phyloP scores from a whole-genome alignment of 2,888 invertebrate genomes.

The Lottia scabra region DNA sequence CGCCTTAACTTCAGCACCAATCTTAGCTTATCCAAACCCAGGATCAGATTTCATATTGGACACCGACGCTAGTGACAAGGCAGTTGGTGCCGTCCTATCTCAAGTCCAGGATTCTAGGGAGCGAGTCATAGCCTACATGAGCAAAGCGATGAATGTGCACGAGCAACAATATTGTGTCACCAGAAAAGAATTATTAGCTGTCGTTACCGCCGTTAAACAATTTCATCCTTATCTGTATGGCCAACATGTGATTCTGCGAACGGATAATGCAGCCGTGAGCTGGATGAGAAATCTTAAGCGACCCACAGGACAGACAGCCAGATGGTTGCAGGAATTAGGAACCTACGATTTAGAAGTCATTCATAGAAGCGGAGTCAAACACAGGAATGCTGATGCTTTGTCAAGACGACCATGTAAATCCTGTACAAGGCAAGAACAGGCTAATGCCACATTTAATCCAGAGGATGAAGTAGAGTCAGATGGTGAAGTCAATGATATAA shows the following conservation, averaged over 20 bases:
- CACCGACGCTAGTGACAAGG: not conserved
- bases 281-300: not conserved
- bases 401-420: not conserved
- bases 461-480: too few relatives aligned
- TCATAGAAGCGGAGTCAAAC: too few relatives aligned
- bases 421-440: not conserved
- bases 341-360: not conserved
- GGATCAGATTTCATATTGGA: not conserved
- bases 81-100: not conserved
- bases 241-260: not conserved
- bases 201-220: not conserved
- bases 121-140: conserved; percentile 13
- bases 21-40: not conserved
- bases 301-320: not conserved
- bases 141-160: conserved; percentile 10
- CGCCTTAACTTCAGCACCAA: not conserved
- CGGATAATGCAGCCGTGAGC: not conserved
- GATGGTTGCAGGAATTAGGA: not conserved
- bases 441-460: not conserved
- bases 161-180: not conserved
- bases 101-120: not conserved
- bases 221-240: not conserved
- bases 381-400: too few relatives aligned
- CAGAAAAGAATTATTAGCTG: not conserved
- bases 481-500: too few relatives aligned